phyloP scores from a whole-genome alignment of 2,888 invertebrate species.

The Cistogaster globosa region DNA sequence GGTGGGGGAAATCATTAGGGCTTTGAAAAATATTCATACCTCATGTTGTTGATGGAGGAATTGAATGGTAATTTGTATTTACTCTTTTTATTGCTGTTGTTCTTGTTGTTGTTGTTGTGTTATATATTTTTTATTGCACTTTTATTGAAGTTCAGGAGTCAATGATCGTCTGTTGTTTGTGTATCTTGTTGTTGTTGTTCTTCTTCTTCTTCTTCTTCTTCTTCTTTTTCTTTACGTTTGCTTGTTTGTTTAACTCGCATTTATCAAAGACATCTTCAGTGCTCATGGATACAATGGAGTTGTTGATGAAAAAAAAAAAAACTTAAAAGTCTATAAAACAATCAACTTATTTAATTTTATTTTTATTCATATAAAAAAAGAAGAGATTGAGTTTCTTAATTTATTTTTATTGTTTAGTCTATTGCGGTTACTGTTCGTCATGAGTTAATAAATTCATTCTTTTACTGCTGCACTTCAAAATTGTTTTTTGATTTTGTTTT shows the following conservation, averaged over 20 bases:
- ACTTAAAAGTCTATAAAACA: conserved; percentile 56
- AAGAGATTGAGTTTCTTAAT: conserved; percentile 22
- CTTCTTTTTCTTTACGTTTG: background rate
- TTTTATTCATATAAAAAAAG: background rate
- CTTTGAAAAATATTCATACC: conserved; percentile 24
- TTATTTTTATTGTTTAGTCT: conserved; percentile 54
- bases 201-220: too few relatives aligned
- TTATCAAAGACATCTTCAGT: conserved; percentile 57
- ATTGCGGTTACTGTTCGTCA: conserved; percentile 54
- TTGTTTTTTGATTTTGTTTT: conserved; percentile 8
- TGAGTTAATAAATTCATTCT: conserved; percentile 61
- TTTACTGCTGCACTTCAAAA: conserved; percentile 55
- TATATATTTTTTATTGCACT: conserved; percentile 61
- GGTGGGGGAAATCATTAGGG: conserved; percentile 13
- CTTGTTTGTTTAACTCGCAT: conserved; percentile 36
- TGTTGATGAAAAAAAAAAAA: conserved; percentile 49
- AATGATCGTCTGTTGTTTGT: conserved; percentile 68
- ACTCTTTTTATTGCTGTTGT: background rate
- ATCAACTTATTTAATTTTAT: conserved; percentile 65
- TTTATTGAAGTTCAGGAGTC: conserved; percentile 73
- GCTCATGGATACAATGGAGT: conserved; percentile 9
- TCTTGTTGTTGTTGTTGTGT: background rate
- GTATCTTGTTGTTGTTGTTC: too few relatives aligned
- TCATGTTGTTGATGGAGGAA: conserved; percentile 65
- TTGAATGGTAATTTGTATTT: conserved; percentile 69